Evolutionary conservation across 2,797 vertebrate genomes (phyloP), one percentile per base, ranked within the genome.

Genomic region (Anguilla anguilla): DNA sequence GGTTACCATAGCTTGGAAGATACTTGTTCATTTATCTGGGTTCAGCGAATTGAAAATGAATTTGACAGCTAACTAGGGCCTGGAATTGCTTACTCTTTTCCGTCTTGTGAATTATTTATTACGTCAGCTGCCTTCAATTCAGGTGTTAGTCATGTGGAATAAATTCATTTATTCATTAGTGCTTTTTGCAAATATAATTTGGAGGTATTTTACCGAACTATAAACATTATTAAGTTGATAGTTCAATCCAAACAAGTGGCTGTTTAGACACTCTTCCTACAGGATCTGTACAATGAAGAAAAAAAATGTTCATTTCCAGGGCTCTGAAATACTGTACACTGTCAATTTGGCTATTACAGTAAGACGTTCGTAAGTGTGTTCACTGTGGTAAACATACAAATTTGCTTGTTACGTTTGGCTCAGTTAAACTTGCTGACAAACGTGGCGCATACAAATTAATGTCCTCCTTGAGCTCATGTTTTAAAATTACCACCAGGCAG

Each of bases 101-200:
- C 59, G 25, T 11, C 31, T 22, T 85, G 57, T 61, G 59, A 64
- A 85, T 85, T n/a, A 69, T 69, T 85, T 69, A 85, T 64, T 46
- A 39, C 61, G 49, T 69, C 59, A 25, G 11, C 84, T 85, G 61
- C 59, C 59, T 85, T 39, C 35, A 84, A 84, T 77, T 31, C 83
- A 31, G 28, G 49, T 59, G n/a, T 61, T 77, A 77, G 74, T 77
- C 74, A 77, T 77, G 74, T 77, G 15, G 74, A 77, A 77, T 43
- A 77, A 77, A 43, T 77, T n/a, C 35, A 77, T 77, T 84, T 84
- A 17, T 84, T 84, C 22, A 84, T 55, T 84, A 57, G 83, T 35
- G 28, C n/a, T 31, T 83, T 55, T 83, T n/a, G 49, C 51, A 77
- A 39, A 77, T 35, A 77, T 43, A 17, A 77, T 43, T 77, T 77